phyloP scores from a whole-genome alignment of 2,797 vertebrate species.

The Lycodopsis pacificus region DNA sequence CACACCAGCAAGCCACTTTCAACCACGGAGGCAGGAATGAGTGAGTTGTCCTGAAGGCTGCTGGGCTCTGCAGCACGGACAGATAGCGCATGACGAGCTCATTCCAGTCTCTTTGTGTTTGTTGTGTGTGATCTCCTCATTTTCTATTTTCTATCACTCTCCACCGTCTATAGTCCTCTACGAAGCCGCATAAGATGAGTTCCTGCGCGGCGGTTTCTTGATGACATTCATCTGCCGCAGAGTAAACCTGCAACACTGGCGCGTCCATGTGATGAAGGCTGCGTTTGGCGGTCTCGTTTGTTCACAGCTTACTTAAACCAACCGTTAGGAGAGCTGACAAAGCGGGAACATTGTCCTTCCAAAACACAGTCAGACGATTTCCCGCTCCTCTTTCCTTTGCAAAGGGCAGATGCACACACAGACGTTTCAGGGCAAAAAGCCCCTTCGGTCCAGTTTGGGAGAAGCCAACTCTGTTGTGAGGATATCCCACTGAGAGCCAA shows the following conservation, averaged over 20 bases:
- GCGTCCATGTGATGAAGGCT: constrained; percentile 53
- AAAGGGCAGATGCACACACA: constrained; percentile 26
- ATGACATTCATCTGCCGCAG: constrained; percentile 42
- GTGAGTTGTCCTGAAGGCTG: constrained; percentile 51
- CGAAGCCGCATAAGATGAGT: constrained; percentile 18
- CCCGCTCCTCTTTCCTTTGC: constrained; percentile 1
- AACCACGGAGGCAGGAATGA: constrained; percentile 16
- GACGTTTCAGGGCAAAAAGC: neutral
- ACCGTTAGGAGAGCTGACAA: constrained; percentile 33
- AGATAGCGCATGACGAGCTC: constrained; percentile 29
- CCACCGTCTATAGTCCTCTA: neutral
- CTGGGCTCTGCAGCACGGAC: constrained; percentile 31
- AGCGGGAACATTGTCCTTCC: constrained; percentile 28
- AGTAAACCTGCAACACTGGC: constrained; percentile 29
- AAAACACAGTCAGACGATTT: constrained; percentile 9
- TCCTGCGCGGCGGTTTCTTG: constrained; percentile 46
- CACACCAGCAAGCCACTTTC: constrained; percentile 37
- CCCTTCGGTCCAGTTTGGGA: constrained; percentile 22
- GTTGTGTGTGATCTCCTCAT: constrained; percentile 24
- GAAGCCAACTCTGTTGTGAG: constrained; percentile 22
- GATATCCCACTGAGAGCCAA: constrained; percentile 37
- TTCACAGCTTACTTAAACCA: constrained; percentile 49
- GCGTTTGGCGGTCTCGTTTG: constrained; percentile 48
- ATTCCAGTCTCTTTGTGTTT: constrained; percentile 19
- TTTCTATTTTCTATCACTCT: constrained; percentile 42